Evolutionary conservation across 2,888 invertebrate species (phyloP), one percentile per base, ranked within the genome.

Genomic region (Malthinus seriepunctatus): DNA sequence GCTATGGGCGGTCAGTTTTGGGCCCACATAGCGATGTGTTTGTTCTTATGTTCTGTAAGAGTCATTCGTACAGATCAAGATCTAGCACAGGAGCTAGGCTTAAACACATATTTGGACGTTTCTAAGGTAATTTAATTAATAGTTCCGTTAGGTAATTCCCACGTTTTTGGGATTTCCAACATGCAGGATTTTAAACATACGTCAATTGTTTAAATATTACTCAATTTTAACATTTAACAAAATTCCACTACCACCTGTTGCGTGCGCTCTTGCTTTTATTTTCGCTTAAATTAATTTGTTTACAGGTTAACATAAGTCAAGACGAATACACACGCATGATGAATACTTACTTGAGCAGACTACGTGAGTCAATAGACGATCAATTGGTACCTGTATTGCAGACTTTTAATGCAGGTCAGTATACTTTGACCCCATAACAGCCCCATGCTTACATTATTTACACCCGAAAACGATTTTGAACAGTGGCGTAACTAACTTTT

Each of bases 261-360:
- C n/a, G n/a, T n/a, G n/a, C n/a, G n/a, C n/a, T n/a, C n/a, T n/a
- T n/a, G 66, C 65, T 64, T 37, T 51, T 54, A 23, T 35, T 39
- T 46, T 23, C 42, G 8, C 11, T 32, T 23, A 46, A 50, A 54
- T 42, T 46, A 8, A 59, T 70, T 67, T 69, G 59, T 69, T 78
- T 77, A 38, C 80, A 87, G 87, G 85, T 85, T 69, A 87, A 87
- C 78, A 82, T 87, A 67, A 87, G 86, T 69, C 85, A 86, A 75
- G 76, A 80, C 63, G 87, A 87, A 73, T 87, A 86, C 76, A 80
- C 81, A 54, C 80, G 81, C 64, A 86, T 86, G 78, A 86, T 86
- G 78, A 77, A 78, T 64, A 81, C 82, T 74, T 87, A 86, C 76
- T 79, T 87, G 69, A 70, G 75, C 42, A 76, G 78, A 34, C 72